phyloP scores from a whole-genome alignment of 2,888 invertebrate genomes.

The Calliphora vomitoria region DNA sequence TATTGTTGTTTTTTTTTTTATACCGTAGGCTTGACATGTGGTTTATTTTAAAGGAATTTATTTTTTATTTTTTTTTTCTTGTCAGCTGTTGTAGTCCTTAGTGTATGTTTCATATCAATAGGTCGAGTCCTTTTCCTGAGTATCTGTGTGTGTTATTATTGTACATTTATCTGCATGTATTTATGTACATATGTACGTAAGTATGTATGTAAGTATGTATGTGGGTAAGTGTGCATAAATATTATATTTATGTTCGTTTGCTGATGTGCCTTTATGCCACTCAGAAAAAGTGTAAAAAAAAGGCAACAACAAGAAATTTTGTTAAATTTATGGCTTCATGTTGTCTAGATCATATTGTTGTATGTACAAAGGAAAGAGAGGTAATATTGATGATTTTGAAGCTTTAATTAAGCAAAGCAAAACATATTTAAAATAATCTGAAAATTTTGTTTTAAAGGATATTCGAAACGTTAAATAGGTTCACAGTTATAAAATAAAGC shows the following conservation, averaged over 20 bases:
- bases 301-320: constrained; percentile 31
- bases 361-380: background rate
- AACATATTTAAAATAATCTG: too few species aligned
- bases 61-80: background rate
- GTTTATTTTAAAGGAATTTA: constrained; percentile 28
- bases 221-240: background rate
- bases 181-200: background rate
- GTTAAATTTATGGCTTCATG: constrained; percentile 46
- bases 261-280: background rate
- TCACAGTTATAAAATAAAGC: too few species aligned
- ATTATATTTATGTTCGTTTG: background rate
- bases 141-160: background rate
- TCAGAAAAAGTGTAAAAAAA: constrained; percentile 23
- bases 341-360: constrained; percentile 33
- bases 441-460: too few species aligned
- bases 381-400: background rate
- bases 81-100: background rate
- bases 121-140: constrained; percentile 20
- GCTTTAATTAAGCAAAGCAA: background rate
- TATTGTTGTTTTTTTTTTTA: constrained; percentile 11
- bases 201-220: background rate
- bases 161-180: constrained; percentile 11
- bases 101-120: constrained; percentile 24
- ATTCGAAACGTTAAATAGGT: too few species aligned
- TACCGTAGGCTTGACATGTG: constrained; percentile 29